Conservation (phyloP, 2,888 invertebrate genomes). For the Hypselothyrea guttata region DNA sequence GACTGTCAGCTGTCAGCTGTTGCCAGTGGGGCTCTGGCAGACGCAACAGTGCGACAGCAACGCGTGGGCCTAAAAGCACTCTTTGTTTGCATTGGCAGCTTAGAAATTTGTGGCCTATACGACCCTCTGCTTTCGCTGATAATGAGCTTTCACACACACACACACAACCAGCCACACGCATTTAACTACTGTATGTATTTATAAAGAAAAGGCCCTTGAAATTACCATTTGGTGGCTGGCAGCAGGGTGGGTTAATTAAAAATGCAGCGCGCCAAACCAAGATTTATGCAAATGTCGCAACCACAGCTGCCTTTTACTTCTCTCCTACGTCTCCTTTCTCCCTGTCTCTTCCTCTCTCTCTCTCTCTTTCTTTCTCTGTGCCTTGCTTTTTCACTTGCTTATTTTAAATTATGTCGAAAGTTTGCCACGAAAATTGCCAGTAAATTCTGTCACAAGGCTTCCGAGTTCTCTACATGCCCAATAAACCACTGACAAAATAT, state of each 20-base stretch:
- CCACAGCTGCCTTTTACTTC: conserved; percentile 17
- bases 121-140: conserved; percentile 26
- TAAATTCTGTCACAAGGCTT: conserved; percentile 20
- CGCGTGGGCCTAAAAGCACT: conserved; percentile 30
- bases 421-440: conserved; percentile 21
- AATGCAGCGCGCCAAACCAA: conserved; percentile 38
- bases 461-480: background rate
- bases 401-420: conserved; percentile 38
- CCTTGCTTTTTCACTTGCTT: conserved; percentile 4
- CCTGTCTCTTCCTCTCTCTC: background rate
- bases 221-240: conserved; percentile 1
- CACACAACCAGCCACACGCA: background rate
- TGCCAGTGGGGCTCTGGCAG: background rate
- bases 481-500: conserved; percentile 25
- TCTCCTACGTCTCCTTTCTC: too few species aligned
- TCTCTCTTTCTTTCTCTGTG: background rate
- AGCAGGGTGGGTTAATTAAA: conserved; percentile 49
- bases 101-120: conserved; percentile 9
- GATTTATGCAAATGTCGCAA: conserved; percentile 49
- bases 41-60: conserved; percentile 14
- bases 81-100: conserved; percentile 30
- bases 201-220: conserved; percentile 7
- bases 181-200: background rate
- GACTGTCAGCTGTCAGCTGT: conserved; percentile 13
- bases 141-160: conserved; percentile 39